Evolutionary conservation across 2,888 invertebrate genomes (phyloP).

Genomic region (Microctonus aethiopoides): DNA sequence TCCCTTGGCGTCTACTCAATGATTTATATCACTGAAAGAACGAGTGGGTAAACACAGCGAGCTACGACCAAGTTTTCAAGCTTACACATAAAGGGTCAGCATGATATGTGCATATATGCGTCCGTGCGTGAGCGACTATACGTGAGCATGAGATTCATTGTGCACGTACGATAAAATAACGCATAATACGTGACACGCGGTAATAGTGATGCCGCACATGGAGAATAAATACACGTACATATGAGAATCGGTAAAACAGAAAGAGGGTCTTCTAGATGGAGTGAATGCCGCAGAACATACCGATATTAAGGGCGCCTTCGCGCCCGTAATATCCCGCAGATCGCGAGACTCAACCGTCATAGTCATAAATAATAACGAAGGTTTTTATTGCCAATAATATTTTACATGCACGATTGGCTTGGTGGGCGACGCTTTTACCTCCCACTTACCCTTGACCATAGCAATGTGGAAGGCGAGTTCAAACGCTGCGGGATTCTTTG

Average conservation of each 20-base stretch:
- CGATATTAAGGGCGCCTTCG: constrained; percentile 35
- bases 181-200: constrained; percentile 19
- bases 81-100: constrained; percentile 6
- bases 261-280: not conserved
- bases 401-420: constrained; percentile 42
- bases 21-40: constrained; percentile 32
- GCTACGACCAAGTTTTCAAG: not conserved
- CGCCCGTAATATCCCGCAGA: constrained; percentile 44
- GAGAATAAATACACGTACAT: not conserved
- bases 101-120: constrained; percentile 23
- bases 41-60: constrained; percentile 14
- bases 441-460: constrained; percentile 18
- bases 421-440: constrained; percentile 23
- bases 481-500: constrained; percentile 14
- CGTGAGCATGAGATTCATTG: constrained; percentile 22
- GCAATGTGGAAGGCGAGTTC: constrained; percentile 13
- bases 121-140: constrained; percentile 29
- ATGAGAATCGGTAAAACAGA: not conserved
- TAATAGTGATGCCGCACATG: constrained; percentile 4
- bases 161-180: constrained; percentile 15
- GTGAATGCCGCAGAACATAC: constrained; percentile 20
- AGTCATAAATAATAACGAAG: constrained; percentile 54
- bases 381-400: constrained; percentile 55
- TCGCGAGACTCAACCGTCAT: constrained; percentile 36
- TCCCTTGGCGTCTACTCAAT: constrained; percentile 30